Conservation (phyloP, 1,140 invertebrate species). For the Pseudomyrmex dendroicus region DNA sequence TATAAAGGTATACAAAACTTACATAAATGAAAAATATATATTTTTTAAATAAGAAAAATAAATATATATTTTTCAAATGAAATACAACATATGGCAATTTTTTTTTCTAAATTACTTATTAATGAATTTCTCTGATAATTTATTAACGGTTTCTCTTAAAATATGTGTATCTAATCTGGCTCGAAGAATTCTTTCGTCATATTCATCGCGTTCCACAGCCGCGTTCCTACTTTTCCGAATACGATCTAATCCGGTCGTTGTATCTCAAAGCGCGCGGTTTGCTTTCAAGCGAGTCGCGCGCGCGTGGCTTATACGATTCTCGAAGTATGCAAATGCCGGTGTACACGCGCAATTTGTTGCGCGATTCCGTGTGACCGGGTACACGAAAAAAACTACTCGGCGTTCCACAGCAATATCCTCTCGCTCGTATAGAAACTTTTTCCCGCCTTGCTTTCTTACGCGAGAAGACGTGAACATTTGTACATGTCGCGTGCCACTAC, state of each 20-base stretch:
- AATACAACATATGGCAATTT: no score
- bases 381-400: constrained; percentile 27
- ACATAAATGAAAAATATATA: no score
- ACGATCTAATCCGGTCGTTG: constrained; percentile 61
- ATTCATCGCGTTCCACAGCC: background rate
- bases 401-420: background rate
- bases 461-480: constrained; percentile 38
- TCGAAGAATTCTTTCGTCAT: background rate
- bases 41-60: no score
- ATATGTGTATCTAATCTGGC: background rate
- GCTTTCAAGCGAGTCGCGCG: background rate
- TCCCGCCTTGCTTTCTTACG: constrained; percentile 27
- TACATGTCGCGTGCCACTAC: constrained; percentile 45
- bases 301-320: constrained; percentile 33
- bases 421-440: constrained; percentile 14
- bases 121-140: background rate
- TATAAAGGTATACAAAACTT: no score
- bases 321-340: constrained; percentile 48
- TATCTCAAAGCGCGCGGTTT: constrained; percentile 45
- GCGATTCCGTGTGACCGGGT: constrained; percentile 13
- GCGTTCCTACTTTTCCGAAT: constrained; percentile 65
- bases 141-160: background rate
- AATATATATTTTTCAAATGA: no score
- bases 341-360: constrained; percentile 53
- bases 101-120: background rate